phyloP scores from a whole-genome alignment of 2,888 invertebrate genomes.

The Drosophila recens region DNA sequence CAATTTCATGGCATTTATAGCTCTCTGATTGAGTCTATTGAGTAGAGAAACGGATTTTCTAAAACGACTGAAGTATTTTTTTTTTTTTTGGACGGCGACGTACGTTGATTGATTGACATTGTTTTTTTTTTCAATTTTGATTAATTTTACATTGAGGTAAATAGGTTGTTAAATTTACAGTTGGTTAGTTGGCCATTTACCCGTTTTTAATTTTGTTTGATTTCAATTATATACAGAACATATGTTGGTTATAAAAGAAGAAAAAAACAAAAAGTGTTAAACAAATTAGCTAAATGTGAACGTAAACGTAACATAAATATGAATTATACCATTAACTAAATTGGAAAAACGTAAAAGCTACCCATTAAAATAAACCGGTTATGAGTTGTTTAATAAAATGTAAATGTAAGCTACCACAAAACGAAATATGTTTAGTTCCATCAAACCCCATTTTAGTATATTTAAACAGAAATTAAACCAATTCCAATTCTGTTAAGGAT shows the following conservation, averaged over 20 bases:
- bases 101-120: conserved; percentile 46
- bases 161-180: conserved; percentile 45
- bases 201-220: conserved; percentile 51
- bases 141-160: conserved; percentile 47
- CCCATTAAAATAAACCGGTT: conserved; percentile 4
- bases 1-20: conserved; percentile 84
- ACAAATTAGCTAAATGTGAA: conserved; percentile 49
- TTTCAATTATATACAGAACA: conserved; percentile 57
- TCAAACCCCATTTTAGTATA: not conserved
- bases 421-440: not conserved
- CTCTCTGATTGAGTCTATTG: conserved; percentile 85
- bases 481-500: conserved; percentile 4
- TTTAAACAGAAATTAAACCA: not conserved
- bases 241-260: conserved; percentile 59
- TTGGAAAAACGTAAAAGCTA: conserved; percentile 47
- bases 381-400: conserved; percentile 4
- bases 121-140: conserved; percentile 28
- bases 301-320: conserved; percentile 32
- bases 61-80: conserved; percentile 79
- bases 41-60: conserved; percentile 85
- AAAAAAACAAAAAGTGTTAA: conserved; percentile 65
- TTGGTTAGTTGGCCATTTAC: conserved; percentile 71
- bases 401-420: not conserved
- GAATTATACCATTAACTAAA: conserved; percentile 35
- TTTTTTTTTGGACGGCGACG: conserved; percentile 45